Base-by-base conservation (phyloP, 2,888 invertebrate genomes). In the Dysmachus trigonus region DNA sequence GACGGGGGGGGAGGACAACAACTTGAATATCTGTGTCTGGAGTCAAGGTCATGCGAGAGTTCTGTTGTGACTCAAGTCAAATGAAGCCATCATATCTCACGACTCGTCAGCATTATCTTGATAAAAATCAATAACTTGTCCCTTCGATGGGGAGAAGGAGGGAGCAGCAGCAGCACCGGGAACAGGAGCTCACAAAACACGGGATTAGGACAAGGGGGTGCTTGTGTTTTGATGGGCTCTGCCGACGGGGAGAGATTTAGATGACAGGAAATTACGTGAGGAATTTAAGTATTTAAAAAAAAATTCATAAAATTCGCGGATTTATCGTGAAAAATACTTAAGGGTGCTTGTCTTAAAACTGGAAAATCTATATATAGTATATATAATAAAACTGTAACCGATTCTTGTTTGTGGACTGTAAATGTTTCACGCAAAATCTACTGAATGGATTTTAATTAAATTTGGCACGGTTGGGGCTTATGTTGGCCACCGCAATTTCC, bases 21-120 rank as follows among this genome's bases (percentile, higher is more conserved):
- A 51, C 31, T 51, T 38, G n/a, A 51, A 79, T 30, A 27, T 38
- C 51, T 79, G 51, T 47, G 31, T 47, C 51, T 51, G 51, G 51
- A 79, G 79, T 79, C 79, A 79, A 79, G 79, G 79, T 51, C 79
- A 47, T 38, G 47, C 27, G 47, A 27, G 79, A 41, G n/a, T 51
- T 79, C 22, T 51, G 79, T 51, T 79, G 47, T 79, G 47, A 51
- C 51, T 47, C 47, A 79, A 30, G 51, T 27, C 18, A 79, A 79
- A 79, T 51, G 79, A 79, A 79, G 79, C 79, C 35, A 79, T 79
- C 51, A 79, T 35, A 62, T 73, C 73, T 31, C 73, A 35, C 73
- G 73, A 73, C 31, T 73, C 35, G n/a, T 73, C 73, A 35, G 73
- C 15, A 31, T 62, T 62, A 62, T 62, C 62, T 62, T 62, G 62